phyloP scores from a whole-genome alignment of 2,888 invertebrate genomes.

The Cosmopolites sordidus region DNA sequence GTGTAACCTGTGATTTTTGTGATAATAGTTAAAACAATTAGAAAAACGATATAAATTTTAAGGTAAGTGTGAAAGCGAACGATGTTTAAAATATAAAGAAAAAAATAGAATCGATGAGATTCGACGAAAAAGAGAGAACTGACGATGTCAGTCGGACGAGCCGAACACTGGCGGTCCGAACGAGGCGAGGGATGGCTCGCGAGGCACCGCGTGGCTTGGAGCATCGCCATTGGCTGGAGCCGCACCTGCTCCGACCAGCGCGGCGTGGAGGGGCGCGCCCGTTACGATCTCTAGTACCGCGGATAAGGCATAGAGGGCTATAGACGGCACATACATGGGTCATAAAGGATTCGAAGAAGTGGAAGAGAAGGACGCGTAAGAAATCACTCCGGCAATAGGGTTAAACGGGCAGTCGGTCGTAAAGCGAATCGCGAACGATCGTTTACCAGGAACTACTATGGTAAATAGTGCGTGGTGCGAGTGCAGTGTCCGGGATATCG shows the following conservation, averaged over 20 bases:
- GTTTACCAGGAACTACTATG: constrained; percentile 38
- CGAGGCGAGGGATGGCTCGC: constrained; percentile 19
- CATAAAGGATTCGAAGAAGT: constrained; percentile 78
- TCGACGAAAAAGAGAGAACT: too few relatives aligned
- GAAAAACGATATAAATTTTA: too few relatives aligned
- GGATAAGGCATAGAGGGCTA: constrained; percentile 76
- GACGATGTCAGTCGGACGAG: too few relatives aligned
- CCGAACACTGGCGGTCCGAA: constrained; percentile 1
- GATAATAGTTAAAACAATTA: too few relatives aligned
- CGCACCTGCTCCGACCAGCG: constrained; percentile 54
- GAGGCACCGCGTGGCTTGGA: constrained; percentile 32
- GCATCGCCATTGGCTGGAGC: constrained; percentile 47
- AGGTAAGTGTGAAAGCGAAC: too few relatives aligned
- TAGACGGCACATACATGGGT: constrained; percentile 81
- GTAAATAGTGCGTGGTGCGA: constrained; percentile 43
- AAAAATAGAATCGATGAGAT: too few relatives aligned
- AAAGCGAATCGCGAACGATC: constrained; percentile 30
- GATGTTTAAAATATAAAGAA: too few relatives aligned
- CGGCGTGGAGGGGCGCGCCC: constrained; percentile 50
- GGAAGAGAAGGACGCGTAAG: constrained; percentile 59
- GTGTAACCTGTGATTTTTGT: too few relatives aligned
- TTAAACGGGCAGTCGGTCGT: constrained; percentile 42
- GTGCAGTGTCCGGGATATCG: constrained; percentile 44
- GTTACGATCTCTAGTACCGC: constrained; percentile 56
- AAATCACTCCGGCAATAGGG: constrained; percentile 47